Conservation (phyloP, 92 coral and sea anemone species). For the Micromussa lordhowensis region DNA sequence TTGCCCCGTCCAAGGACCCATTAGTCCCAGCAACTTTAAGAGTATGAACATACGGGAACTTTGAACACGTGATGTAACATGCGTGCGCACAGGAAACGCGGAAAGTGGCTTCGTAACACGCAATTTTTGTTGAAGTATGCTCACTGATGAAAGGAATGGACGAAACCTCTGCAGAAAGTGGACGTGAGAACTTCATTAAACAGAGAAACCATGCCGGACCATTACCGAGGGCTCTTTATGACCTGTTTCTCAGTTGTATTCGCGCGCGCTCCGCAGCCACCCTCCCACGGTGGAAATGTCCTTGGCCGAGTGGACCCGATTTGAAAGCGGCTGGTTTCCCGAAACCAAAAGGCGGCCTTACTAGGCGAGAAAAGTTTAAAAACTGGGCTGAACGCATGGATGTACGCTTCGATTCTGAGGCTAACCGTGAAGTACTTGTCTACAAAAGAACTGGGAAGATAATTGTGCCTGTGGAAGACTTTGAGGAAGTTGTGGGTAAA, state of each 20-base stretch:
- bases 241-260: constrained; percentile 64
- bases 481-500: constrained; percentile 69
- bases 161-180: constrained; percentile 27
- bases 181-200: constrained; percentile 36
- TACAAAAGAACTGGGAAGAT: constrained; percentile 89
- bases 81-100: constrained; percentile 49
- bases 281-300: constrained; percentile 48
- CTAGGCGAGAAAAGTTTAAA: constrained; percentile 84
- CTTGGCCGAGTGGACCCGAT: constrained; percentile 83
- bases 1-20: background rate
- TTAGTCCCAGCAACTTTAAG: background rate
- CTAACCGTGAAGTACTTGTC: constrained; percentile 68
- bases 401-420: constrained; percentile 59
- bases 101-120: constrained; percentile 19
- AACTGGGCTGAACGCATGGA: constrained; percentile 90
- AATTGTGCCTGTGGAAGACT: constrained; percentile 89
- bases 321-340: constrained; percentile 89
- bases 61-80: constrained; percentile 2
- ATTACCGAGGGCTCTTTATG: constrained; percentile 66
- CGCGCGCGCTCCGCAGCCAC: constrained; percentile 70
- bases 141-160: constrained; percentile 34
- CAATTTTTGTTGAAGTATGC: background rate
- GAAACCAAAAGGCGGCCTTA: constrained; percentile 83
- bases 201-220: constrained; percentile 82
- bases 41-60: constrained; percentile 47